Evolutionary conservation across 2,113 vertebrate genomes (phyloP), one percentile per base, ranked within the genome.

Genomic region (Indicator indicator): DNA sequence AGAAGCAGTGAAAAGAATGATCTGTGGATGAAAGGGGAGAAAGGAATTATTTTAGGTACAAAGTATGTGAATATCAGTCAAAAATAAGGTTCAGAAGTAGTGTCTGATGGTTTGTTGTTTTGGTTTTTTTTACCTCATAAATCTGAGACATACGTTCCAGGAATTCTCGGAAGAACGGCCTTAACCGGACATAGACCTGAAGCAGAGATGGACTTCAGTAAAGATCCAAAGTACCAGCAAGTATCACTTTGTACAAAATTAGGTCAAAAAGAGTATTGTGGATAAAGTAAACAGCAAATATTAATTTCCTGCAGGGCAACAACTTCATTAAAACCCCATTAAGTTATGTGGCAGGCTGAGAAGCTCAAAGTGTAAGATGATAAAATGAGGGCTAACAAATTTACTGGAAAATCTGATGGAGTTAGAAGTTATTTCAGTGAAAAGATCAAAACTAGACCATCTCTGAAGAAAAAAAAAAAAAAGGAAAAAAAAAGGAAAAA

Each of bases 1-100:
- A 97, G 99, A 99, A 96, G 99, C 99, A 95, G 99, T 99, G 95
- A 99, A 99, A 97, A 99, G 99, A 95, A 99, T 99, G 94, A 99
- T 99, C 99, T 99, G 77, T 16, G 96, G 97, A 95, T 95, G 87
- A 85, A 95, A 96, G 82, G 94, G 40, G 19, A 83, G 20, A 86
- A 96, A 84, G 71, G 44, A 73, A 94, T 90, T 93, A 96, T 65
- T 90, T 96, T 70, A 91, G 65, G 86, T 33, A 71, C 27, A 86
- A 86, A 80, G 88, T 36, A 83, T 16, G 62, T 9, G 9, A 95
- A 33, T 30, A 21, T 11, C 56, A 52, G 50, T 13, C 23, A 26
- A 26, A 52, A 23, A 7, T 13, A 52, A 52, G 50, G 50, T 52
- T 52, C 23, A 52, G 50, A 12, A 52, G 50, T 52, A 26, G 48